A percentile compares a stretch with the other conserved stretches of the same genome.
Evolutionary conservation across 2,113 vertebrate genomes (phyloP).

Genomic region (Cynocephalus volans): DNA sequence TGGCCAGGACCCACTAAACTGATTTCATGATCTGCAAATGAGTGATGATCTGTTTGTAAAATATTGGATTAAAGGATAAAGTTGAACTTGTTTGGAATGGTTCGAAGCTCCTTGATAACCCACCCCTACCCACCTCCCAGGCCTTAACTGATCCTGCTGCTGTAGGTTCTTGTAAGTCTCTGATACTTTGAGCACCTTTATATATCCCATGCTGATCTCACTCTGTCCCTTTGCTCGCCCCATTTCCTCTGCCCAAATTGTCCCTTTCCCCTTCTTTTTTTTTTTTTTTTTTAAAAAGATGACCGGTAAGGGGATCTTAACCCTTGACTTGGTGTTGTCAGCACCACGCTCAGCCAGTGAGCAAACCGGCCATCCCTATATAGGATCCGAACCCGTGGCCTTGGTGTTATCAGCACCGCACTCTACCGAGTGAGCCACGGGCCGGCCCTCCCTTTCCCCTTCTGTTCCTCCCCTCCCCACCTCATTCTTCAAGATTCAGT

Average conservation of each 20-base stretch:
- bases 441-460: too few species aligned
- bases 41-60: background rate
- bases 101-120: background rate
- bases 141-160: background rate
- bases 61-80: background rate
- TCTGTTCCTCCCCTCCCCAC: too few species aligned
- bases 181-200: background rate
- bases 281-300: too few species aligned
- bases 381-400: too few species aligned
- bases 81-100: background rate
- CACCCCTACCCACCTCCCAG: rapidly evolving
- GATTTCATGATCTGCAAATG: background rate
- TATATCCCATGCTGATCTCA: background rate
- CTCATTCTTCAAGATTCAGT: background rate
- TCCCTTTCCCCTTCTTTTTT: background rate
- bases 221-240: background rate
- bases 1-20: background rate
- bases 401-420: too few species aligned
- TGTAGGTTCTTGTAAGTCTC: background rate
- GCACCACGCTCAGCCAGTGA: too few species aligned
- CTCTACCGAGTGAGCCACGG: too few species aligned
- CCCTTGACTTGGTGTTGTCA: too few species aligned
- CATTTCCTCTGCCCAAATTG: background rate
- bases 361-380: too few species aligned
- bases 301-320: too few species aligned